Percentiles rank a stretch among this genome's conserved stretches.
phyloP scores from a whole-genome alignment of 1,140 invertebrate genomes.

The Drosophila ironensis region DNA sequence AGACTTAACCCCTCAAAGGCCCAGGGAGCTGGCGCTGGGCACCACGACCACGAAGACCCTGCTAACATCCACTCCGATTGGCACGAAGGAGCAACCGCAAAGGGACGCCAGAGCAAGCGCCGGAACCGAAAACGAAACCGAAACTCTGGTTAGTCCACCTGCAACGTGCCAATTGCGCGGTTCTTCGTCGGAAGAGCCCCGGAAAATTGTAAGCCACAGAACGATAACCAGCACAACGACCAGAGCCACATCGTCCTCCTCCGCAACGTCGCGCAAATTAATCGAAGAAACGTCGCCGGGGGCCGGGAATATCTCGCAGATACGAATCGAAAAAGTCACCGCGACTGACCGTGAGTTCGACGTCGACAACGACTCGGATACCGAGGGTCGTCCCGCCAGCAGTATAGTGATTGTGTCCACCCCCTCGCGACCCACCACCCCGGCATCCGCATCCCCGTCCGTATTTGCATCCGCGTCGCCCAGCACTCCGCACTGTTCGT shows the following conservation, averaged over 20 bases:
- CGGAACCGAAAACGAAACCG: neutral
- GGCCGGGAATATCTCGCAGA: slow-evolving; percentile 54
- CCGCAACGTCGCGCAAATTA: slow-evolving; percentile 61
- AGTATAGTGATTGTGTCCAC: slow-evolving; percentile 73
- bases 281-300: slow-evolving; percentile 40
- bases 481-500: slow-evolving; percentile 33
- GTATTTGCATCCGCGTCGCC: slow-evolving; percentile 21
- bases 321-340: slow-evolving; percentile 27
- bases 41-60: slow-evolving; percentile 64
- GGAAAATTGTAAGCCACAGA: slow-evolving; percentile 79
- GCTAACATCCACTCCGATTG: slow-evolving; percentile 69
- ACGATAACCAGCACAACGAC: slow-evolving; percentile 64
- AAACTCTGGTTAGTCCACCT: slow-evolving; percentile 56
- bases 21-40: slow-evolving; percentile 60
- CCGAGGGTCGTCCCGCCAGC: slow-evolving; percentile 71
- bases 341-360: slow-evolving; percentile 29
- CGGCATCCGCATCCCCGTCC: slow-evolving; percentile 3
- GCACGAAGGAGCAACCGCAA: slow-evolving; percentile 79
- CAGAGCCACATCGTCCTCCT: slow-evolving; percentile 29
- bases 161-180: slow-evolving; percentile 80
- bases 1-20: slow-evolving; percentile 35
- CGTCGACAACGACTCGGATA: slow-evolving; percentile 76
- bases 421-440: slow-evolving; percentile 50
- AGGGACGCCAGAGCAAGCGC: slow-evolving; percentile 26
- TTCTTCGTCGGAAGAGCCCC: slow-evolving; percentile 79